Evolutionary conservation across 2,888 invertebrate species (phyloP), one percentile per base, ranked within the genome.

Genomic region (Xylophagus ater): DNA sequence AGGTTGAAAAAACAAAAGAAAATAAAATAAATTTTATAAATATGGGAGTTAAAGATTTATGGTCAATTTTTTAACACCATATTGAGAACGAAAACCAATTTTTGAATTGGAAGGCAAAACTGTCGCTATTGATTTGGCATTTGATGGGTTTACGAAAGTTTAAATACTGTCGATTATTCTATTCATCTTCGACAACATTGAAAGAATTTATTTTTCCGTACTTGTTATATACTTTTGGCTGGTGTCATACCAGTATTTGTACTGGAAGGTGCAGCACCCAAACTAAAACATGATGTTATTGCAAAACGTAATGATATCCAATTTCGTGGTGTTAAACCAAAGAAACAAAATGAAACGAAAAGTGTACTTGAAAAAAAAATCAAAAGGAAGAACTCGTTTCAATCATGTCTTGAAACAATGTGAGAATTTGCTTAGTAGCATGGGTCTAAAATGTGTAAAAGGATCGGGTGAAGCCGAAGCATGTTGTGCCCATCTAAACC

Each of bases 21-120:
- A n/a, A n/a, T n/a, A n/a, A n/a, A n/a, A n/a, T n/a, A n/a, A n/a
- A n/a, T n/a, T n/a, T n/a, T n/a, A n/a, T n/a, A n/a, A n/a, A n/a
- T n/a, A 92, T 92, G 92, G 92, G 92, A 7, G 83, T 93, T 2
- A 88, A 85, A 64, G 81, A 85, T 47, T 68, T 93, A 40, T 93
- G 92, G 92, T 68, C 72, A 15, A 72, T 90, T 41, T 61, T n/a
- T n/a, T 92, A 46, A 71, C 76, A 3, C 87, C 89, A 1, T 76
- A 79, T 49, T 76, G 81, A 51, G 82, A 85, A 52, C 76, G 81
- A 47, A 80, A 77, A 55, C 78, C 85, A 0, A 65, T 92, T 31
- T 76, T 74, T 51, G 82, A 84, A 60, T 70, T 92, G 7, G 71
- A 78, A 45, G 86, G 84, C 1, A 83, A 88, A 67, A 77, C 74